These are phyloP conservation scores for Cephalotes varians DNA, from an alignment of 2,888 invertebrate genomes.

Conservation along the genomic window DNA sequence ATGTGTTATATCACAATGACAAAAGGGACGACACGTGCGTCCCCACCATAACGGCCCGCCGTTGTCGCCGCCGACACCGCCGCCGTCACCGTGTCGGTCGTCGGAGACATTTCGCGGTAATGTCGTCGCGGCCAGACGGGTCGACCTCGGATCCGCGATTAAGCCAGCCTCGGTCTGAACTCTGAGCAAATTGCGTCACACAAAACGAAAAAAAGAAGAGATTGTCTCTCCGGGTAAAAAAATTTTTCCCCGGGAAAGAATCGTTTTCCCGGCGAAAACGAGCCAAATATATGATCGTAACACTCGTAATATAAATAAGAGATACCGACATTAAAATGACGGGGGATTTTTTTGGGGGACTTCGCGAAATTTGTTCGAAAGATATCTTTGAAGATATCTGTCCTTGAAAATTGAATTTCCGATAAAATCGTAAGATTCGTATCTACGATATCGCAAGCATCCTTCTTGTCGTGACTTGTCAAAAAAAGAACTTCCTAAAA, in stretches of 20 bases:
- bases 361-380: not conserved
- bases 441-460: not conserved
- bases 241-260: too few species aligned
- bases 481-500: not conserved
- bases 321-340: not conserved
- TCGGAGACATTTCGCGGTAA: not conserved
- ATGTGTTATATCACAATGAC: conserved; percentile 71
- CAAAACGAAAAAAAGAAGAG: not conserved
- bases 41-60: conserved; percentile 64
- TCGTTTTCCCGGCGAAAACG: not conserved
- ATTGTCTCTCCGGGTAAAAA: too few species aligned
- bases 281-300: not conserved
- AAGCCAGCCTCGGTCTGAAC: not conserved
- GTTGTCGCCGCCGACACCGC: not conserved
- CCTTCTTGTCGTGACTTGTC: not conserved
- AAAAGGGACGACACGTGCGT: conserved; percentile 75
- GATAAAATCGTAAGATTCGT: not conserved
- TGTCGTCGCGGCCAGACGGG: not conserved
- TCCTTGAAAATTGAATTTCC: not conserved
- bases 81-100: not conserved
- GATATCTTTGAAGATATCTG: not conserved
- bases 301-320: not conserved
- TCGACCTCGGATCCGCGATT: not conserved
- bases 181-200: not conserved
- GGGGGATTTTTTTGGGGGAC: not conserved